Percentiles rank a stretch among this genome's conserved stretches.
Evolutionary conservation across 2,113 vertebrate species (phyloP).

Genomic region (Terrapene triunguis): DNA sequence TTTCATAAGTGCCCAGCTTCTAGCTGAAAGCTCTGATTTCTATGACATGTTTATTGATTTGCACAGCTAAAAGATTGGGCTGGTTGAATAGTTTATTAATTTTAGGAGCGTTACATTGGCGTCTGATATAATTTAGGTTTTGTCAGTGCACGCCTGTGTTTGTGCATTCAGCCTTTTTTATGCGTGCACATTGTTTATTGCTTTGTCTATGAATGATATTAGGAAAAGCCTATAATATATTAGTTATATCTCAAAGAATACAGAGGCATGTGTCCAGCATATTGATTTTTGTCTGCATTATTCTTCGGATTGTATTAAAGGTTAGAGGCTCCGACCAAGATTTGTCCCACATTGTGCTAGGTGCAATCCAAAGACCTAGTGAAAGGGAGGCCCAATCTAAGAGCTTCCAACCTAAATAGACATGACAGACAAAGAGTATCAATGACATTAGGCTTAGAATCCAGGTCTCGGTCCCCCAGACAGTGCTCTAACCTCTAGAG

Average conservation of each 20-base stretch:
- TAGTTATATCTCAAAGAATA: fast-evolving
- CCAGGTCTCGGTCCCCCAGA: not conserved
- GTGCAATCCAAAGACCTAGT: not conserved
- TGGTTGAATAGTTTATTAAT: not conserved
- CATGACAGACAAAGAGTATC: not conserved
- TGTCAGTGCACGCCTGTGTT: not conserved
- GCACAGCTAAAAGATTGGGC: not conserved
- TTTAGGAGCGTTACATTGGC: not conserved
- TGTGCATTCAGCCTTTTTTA: not conserved
- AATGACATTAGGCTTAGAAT: not conserved
- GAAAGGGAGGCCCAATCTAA: not conserved
- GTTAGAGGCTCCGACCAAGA: not conserved
- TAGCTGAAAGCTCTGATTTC: not conserved
- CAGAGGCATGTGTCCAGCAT: not conserved
- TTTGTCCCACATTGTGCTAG: no score
- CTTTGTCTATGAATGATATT: not conserved
- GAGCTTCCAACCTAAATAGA: not conserved
- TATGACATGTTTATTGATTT: not conserved
- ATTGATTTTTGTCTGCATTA: not conserved
- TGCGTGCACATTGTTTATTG: not conserved
- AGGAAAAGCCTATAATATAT: not conserved
- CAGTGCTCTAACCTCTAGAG: not conserved
- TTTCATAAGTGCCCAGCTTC: not conserved
- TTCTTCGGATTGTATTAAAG: not conserved
- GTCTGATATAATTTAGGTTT: not conserved